phyloP scores from a whole-genome alignment of 1,140 invertebrate genomes.

The Aphelinus certus region DNA sequence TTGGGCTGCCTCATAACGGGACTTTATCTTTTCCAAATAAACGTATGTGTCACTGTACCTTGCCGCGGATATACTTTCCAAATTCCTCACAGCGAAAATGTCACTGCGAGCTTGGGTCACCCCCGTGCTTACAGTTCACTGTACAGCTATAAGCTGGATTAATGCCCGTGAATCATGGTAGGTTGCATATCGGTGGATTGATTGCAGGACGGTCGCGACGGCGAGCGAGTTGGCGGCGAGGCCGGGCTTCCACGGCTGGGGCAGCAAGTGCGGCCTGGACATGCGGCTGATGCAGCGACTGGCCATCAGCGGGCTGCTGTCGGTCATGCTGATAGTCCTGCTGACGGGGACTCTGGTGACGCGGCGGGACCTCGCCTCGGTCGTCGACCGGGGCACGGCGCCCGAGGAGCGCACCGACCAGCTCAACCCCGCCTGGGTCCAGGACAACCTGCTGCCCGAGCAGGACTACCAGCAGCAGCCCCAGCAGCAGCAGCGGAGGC shows the following conservation, averaged over 20 bases:
- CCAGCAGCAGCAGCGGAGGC: conserved; percentile 54
- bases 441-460: conserved; percentile 55
- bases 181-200: too few species aligned
- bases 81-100: too few species aligned
- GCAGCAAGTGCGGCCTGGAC: conserved; percentile 38
- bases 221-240: not conserved
- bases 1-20: too few species aligned
- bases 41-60: too few species aligned
- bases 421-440: conserved; percentile 57
- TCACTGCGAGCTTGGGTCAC: too few species aligned
- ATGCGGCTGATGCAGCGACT: conserved; percentile 62
- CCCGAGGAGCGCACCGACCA: conserved; percentile 57
- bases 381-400: conserved; percentile 55
- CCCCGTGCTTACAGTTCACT: too few species aligned
- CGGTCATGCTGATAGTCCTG: conserved; percentile 60
- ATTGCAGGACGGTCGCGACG: not conserved
- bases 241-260: not conserved
- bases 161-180: too few species aligned
- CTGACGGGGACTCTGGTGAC: conserved; percentile 59
- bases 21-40: too few species aligned
- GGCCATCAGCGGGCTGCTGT: conserved; percentile 61
- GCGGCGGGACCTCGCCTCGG: conserved; percentile 54
- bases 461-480: conserved; percentile 37
- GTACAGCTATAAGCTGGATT: too few species aligned
- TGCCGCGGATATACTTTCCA: too few species aligned